Evolutionary conservation across 2,797 vertebrate genomes (phyloP).

Genomic region (Danio jaintianensis): DNA sequence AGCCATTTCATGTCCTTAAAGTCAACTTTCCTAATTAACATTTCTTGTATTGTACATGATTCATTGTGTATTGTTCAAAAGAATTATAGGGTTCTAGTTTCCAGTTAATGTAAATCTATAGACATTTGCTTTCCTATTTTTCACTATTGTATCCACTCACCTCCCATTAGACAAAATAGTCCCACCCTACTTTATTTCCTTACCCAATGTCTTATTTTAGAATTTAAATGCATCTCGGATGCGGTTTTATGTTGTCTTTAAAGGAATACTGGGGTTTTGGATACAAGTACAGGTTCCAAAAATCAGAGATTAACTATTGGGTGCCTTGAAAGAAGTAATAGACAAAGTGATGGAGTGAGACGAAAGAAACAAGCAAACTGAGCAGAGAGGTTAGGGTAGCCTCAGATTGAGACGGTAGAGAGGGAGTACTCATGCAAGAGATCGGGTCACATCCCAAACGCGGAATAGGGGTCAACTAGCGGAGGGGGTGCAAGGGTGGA

Average conservation of each 20-base stretch:
- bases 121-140: not conserved
- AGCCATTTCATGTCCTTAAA: no score
- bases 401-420: conserved; percentile 41
- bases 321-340: conserved; percentile 30
- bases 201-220: not conserved
- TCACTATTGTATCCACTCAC: not conserved
- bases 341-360: conserved; percentile 12
- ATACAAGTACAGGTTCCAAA: conserved; percentile 60
- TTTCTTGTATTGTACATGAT: no score
- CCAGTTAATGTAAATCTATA: no score
- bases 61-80: no score
- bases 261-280: conserved; percentile 12
- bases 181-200: not conserved
- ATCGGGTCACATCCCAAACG: conserved; percentile 64
- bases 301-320: conserved; percentile 39
- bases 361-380: conserved; percentile 9
- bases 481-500: conserved; percentile 51
- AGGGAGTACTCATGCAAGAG: conserved; percentile 67
- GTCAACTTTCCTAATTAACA: no score
- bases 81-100: no score
- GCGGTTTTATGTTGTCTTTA: not conserved
- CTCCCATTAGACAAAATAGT: not conserved
- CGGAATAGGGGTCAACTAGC: conserved; percentile 45
- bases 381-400: conserved; percentile 12
- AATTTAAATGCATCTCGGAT: conserved; percentile 10